Percentiles rank a stretch among this genome's conserved stretches.
phyloP scores from a whole-genome alignment of 2,113 vertebrate genomes.

The Chlorodrepanis virens region DNA sequence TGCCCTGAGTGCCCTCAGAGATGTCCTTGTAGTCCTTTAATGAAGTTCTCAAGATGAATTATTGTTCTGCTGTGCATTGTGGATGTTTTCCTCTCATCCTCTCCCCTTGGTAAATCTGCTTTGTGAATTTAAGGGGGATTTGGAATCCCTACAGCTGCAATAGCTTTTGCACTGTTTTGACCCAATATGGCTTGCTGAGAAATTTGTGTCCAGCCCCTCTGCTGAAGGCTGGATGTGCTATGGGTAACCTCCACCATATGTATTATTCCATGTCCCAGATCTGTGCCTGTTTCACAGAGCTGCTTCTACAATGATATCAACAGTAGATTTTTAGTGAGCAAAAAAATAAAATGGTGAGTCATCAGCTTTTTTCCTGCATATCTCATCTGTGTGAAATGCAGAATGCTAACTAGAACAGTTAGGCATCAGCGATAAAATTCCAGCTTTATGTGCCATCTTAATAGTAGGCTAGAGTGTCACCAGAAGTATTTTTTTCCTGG shows the following conservation, averaged over 20 bases:
- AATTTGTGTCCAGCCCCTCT: neutral
- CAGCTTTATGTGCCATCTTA: conserved; percentile 12
- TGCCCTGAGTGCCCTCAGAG: neutral
- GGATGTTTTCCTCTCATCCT: neutral
- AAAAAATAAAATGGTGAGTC: neutral
- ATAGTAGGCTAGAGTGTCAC: conserved; percentile 20
- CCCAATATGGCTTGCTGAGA: neutral
- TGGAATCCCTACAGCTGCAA: neutral
- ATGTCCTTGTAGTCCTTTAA: neutral
- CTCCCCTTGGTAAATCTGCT: neutral
- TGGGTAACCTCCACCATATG: neutral
- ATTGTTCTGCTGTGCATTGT: neutral
- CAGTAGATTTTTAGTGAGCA: neutral
- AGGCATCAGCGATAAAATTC: neutral
- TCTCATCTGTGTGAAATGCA: neutral
- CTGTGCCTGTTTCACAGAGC: neutral
- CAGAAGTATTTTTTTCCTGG: conserved; percentile 8
- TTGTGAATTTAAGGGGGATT: neutral
- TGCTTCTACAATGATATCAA: neutral
- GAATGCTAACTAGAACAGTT: neutral
- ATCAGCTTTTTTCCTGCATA: neutral
- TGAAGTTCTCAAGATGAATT: neutral
- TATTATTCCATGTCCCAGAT: neutral
- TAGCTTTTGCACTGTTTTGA: neutral
- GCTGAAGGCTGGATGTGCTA: neutral